Conservation (phyloP, 2,113 vertebrate species). For the Suncus etruscus region DNA sequence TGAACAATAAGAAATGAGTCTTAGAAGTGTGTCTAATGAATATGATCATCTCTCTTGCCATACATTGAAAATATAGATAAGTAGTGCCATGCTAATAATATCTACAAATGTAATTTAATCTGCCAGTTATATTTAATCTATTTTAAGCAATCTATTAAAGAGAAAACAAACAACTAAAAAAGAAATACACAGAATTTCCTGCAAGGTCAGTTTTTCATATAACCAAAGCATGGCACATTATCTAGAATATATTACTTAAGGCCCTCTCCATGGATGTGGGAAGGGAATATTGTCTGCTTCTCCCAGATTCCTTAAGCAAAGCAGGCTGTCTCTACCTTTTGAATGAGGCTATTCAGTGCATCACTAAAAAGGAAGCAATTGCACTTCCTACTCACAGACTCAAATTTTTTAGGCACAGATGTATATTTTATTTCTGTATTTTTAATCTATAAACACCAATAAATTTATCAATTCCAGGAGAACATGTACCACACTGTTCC, state of each 20-base stretch:
- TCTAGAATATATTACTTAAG: slow-evolving; percentile 13
- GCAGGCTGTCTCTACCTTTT: not conserved
- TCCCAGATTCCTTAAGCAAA: not conserved
- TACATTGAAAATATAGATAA: not conserved
- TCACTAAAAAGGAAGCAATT: not conserved
- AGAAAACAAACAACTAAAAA: not conserved
- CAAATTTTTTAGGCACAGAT: not conserved
- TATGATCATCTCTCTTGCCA: no score
- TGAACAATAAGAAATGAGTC: not conserved
- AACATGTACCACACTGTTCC: no score
- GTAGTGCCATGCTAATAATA: not conserved
- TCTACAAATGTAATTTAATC: not conserved
- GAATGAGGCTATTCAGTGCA: not conserved
- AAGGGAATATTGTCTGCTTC: not conserved
- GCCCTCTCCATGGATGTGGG: not conserved
- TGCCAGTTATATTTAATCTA: not conserved
- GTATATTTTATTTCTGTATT: not conserved
- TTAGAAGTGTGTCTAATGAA: not conserved
- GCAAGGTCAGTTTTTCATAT: not conserved
- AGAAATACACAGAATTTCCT: not conserved
- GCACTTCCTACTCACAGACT: not conserved
- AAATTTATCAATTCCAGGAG: no score
- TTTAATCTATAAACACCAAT: not conserved
- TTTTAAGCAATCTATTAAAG: not conserved
- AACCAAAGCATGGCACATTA: not conserved